Conservation (phyloP, 2,888 invertebrate genomes). For the Dendrolimus pini region DNA sequence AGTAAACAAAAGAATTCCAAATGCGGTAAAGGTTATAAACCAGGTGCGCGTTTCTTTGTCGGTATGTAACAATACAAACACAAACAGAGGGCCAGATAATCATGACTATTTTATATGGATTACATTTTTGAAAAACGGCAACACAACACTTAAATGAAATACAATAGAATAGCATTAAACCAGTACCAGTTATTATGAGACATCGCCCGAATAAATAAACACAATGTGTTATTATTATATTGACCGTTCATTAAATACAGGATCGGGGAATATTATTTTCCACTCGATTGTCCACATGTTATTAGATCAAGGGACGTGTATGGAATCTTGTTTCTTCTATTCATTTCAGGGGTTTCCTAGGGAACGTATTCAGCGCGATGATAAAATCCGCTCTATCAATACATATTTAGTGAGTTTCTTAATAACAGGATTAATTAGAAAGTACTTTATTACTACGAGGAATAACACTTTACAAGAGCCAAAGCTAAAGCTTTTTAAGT, state of each 20-base stretch:
- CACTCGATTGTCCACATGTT: constrained; percentile 43
- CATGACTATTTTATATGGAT: too few relatives aligned
- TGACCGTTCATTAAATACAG: constrained; percentile 38
- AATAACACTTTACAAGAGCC: too few relatives aligned
- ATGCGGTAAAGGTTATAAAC: too few relatives aligned
- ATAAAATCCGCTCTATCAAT: constrained; percentile 2
- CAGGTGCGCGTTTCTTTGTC: too few relatives aligned
- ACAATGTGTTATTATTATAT: constrained; percentile 33
- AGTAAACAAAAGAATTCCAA: too few relatives aligned
- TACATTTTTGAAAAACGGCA: too few relatives aligned
- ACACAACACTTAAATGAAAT: not conserved
- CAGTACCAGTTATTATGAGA: not conserved
- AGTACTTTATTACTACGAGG: too few relatives aligned
- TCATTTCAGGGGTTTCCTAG: not conserved
- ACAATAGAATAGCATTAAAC: not conserved
- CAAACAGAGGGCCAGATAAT: too few relatives aligned
- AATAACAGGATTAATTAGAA: too few relatives aligned
- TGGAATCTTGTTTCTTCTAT: constrained; percentile 12
- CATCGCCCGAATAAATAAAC: constrained; percentile 20
- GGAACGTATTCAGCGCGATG: not conserved
- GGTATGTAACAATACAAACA: too few relatives aligned
- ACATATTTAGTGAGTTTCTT: not conserved
- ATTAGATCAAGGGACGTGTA: constrained; percentile 34
- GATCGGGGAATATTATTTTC: constrained; percentile 38
- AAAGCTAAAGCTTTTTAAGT: too few relatives aligned